Conservation (phyloP, 1,140 invertebrate genomes). For the Pogonomyrmex californicus region DNA sequence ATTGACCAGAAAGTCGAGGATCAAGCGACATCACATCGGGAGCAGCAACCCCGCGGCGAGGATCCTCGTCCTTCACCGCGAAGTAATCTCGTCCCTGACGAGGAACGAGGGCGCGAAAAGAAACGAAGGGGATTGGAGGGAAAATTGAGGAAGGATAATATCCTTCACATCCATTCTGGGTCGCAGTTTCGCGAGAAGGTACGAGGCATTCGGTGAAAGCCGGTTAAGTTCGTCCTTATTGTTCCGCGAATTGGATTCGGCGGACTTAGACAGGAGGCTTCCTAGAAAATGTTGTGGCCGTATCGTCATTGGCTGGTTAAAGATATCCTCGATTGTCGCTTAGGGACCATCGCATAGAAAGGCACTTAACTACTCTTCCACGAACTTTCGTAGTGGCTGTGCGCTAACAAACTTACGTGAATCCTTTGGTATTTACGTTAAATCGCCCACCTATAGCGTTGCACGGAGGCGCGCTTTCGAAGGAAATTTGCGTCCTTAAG, state of each 20-base stretch:
- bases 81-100: slow-evolving; percentile 57
- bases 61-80: slow-evolving; percentile 56
- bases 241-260: slow-evolving; percentile 74
- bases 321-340: slow-evolving; percentile 44
- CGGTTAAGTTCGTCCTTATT: slow-evolving; percentile 67
- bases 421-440: slow-evolving; percentile 64
- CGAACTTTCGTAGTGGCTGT: slow-evolving; percentile 35
- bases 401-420: slow-evolving; percentile 56
- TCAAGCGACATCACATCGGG: slow-evolving; percentile 9
- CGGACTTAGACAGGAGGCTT: slow-evolving; percentile 36
- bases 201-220: slow-evolving; percentile 32
- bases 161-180: slow-evolving; percentile 56
- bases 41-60: neutral
- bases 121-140: slow-evolving; percentile 12
- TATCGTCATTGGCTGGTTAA: slow-evolving; percentile 38
- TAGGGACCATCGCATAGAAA: slow-evolving; percentile 29
- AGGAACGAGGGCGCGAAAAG: slow-evolving; percentile 52
- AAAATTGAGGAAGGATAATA: slow-evolving; percentile 59
- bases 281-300: slow-evolving; percentile 59
- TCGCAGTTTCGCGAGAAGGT: slow-evolving; percentile 50
- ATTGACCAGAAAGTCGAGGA: slow-evolving; percentile 55
- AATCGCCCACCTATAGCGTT: neutral
- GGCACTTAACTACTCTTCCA: slow-evolving; percentile 11
- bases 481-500: slow-evolving; percentile 45
- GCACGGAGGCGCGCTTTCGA: slow-evolving; percentile 14